Percentiles rank a stretch among this genome's conserved stretches.
Evolutionary conservation across 1,140 invertebrate genomes (phyloP).

Genomic region (Dryas iulia): DNA sequence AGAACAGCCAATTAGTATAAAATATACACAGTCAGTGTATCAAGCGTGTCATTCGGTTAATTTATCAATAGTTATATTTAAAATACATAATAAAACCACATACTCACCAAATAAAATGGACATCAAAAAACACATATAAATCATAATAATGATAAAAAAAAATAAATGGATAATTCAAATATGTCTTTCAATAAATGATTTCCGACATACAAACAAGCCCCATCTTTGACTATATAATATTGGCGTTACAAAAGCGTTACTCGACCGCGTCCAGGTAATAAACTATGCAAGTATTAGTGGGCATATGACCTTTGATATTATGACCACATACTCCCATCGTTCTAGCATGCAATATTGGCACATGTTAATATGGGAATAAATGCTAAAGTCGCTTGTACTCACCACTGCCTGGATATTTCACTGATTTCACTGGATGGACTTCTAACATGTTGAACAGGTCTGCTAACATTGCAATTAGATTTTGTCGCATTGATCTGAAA

Average conservation of each 20-base stretch:
- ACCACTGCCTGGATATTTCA: slow-evolving; percentile 87
- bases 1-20: slow-evolving; percentile 13
- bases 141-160: slow-evolving; percentile 3
- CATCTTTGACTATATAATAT: slow-evolving; percentile 22
- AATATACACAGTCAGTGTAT: background rate
- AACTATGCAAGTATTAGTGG: slow-evolving; percentile 39
- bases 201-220: slow-evolving; percentile 21
- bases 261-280: slow-evolving; percentile 35
- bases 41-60: slow-evolving; percentile 12
- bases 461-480: slow-evolving; percentile 95
- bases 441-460: slow-evolving; percentile 98
- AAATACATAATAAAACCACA: background rate
- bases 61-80: background rate
- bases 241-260: slow-evolving; percentile 50
- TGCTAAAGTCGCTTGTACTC: slow-evolving; percentile 39
- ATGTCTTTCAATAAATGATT: background rate
- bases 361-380: slow-evolving; percentile 24
- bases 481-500: slow-evolving; percentile 92
- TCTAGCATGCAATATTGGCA: slow-evolving; percentile 67
- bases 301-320: slow-evolving; percentile 72
- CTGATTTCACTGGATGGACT: slow-evolving; percentile 94
- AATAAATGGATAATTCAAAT: slow-evolving; percentile 6
- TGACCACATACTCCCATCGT: slow-evolving; percentile 78
- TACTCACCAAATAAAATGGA: slow-evolving; percentile 2
- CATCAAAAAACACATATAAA: slow-evolving; percentile 2